These are phyloP conservation scores for Cataglyphis albicans DNA, from an alignment of 2,888 invertebrate genomes.

Conservation along the genomic window DNA sequence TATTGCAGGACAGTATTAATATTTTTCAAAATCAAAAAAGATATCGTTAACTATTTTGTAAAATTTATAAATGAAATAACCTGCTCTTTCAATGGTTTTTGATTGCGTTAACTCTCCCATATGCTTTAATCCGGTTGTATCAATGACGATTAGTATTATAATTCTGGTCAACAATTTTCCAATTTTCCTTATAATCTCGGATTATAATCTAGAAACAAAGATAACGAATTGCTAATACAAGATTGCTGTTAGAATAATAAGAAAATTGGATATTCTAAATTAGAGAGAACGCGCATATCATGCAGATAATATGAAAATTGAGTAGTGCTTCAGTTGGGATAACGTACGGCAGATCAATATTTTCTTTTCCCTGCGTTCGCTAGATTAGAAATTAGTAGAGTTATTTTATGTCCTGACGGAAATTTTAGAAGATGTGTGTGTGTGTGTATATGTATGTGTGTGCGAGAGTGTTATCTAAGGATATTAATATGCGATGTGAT, in stretches of 20 bases:
- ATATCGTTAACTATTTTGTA: background rate
- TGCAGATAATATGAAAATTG: conserved; percentile 41
- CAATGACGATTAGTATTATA: background rate
- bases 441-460: too few species aligned
- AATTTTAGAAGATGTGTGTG: conserved; percentile 19
- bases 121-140: background rate
- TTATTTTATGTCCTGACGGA: conserved; percentile 35
- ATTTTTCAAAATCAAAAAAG: background rate
- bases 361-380: conserved; percentile 31
- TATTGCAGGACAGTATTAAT: background rate
- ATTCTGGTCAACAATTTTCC: conserved; percentile 1
- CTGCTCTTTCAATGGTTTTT: background rate
- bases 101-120: background rate
- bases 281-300: background rate
- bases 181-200: conserved; percentile 1
- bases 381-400: conserved; percentile 31
- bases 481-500: conserved; percentile 33
- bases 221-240: background rate
- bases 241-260: conserved; percentile 2
- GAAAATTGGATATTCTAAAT: conserved; percentile 29
- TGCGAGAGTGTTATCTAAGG: conserved; percentile 23
- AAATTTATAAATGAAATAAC: background rate
- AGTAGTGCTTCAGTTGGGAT: conserved; percentile 5
- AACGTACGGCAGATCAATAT: conserved; percentile 39
- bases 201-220: background rate